Evolutionary conservation across 2,888 invertebrate species (phyloP), one percentile per base, ranked within the genome.

Genomic region (Baccha elongata): DNA sequence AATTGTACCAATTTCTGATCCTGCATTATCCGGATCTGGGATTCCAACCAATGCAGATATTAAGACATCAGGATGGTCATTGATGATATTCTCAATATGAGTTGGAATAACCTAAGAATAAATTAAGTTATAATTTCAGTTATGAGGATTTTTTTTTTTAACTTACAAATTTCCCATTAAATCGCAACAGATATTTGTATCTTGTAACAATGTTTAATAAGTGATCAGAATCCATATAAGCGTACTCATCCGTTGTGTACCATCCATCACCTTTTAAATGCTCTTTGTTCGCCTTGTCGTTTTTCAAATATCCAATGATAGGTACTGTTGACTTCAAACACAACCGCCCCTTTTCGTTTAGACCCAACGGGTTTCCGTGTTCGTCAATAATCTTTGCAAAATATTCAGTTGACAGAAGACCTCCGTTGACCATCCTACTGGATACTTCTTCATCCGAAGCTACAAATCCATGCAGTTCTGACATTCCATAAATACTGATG

Each of bases 401-500:
- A 6, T 78, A 71, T 3, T 81, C 83, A 1, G 69, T 50, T 6
- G 37, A 35, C n/a, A 86, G 35, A 13, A 40, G 37, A 2, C 84
- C 83, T 3, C 85, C 85, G 65, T 85, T 85, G 1, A 62, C 53
- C 5, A 21, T 29, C 1, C 21, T 26, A 1, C 35, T 42, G 35
- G 42, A 6, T 6, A 46, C 46, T 2, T 4, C 6, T 21, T 84
- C 81, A 68, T 84, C 79, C n/a, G 73, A 60, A 4, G 79, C 81
- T 7, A 86, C 78, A 7, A 53, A 37, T n/a, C 85, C 78, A 6
- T 78, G 58, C 3, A 85, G 52, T 17, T 86, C 86, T 0, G 86
- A 79, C 85, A 85, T 85, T 8, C 85, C 85, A 26, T 85, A 86
- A 13, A 80, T 71, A n/a, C 67, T 67, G 21, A 76, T 65, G 1